A percentile compares a stretch with the other conserved stretches of the same genome.
These are phyloP conservation scores for Centruroides vittatus DNA, from an alignment of 1,140 invertebrate genomes.

Conservation along the genomic window DNA sequence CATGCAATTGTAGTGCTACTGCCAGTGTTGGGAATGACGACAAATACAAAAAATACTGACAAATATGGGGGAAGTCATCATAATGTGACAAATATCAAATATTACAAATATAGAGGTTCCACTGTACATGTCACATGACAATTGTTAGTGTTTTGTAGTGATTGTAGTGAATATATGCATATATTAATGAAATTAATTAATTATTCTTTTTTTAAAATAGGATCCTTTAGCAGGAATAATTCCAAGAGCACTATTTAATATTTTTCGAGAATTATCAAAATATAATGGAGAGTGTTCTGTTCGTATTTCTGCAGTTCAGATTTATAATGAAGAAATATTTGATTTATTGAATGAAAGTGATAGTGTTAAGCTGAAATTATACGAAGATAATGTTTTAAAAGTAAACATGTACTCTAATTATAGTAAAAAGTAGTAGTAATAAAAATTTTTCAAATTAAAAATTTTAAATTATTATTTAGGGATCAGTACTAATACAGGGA, in stretches of 20 bases:
- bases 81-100: no score
- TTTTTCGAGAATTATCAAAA: slow-evolving; percentile 61
- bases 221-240: slow-evolving; percentile 67
- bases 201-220: neutral
- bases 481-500: slow-evolving; percentile 82
- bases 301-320: slow-evolving; percentile 79
- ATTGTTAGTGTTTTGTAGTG: no score
- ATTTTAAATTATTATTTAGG: slow-evolving; percentile 24
- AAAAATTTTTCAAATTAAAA: neutral
- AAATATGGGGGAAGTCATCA: no score
- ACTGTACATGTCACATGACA: no score
- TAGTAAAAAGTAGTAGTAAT: neutral
- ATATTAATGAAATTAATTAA: neutral
- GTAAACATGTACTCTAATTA: neutral
- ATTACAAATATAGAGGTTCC: no score
- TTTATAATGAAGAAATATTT: slow-evolving; percentile 94
- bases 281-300: slow-evolving; percentile 69
- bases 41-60: no score
- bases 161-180: neutral
- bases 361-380: slow-evolving; percentile 52
- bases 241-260: slow-evolving; percentile 59
- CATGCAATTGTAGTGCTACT: no score
- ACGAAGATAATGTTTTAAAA: slow-evolving; percentile 35
- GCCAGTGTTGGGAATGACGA: no score
- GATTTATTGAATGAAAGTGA: slow-evolving; percentile 74